phyloP scores from a whole-genome alignment of 2,888 invertebrate genomes.

The Orchesella flavescens region DNA sequence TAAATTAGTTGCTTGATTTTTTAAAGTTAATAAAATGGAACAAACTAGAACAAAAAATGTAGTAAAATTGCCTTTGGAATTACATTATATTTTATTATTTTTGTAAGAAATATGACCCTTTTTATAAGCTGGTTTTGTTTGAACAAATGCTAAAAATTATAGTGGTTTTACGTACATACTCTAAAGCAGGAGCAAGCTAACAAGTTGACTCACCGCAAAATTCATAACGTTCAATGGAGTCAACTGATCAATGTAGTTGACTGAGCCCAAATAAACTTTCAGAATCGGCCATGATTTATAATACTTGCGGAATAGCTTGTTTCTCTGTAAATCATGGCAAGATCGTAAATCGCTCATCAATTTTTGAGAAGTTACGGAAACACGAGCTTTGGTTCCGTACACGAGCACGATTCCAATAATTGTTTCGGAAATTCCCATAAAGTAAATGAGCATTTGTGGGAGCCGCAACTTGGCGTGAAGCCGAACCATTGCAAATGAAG shows the following conservation, averaged over 20 bases:
- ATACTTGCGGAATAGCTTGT: not conserved
- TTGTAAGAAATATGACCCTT: no score
- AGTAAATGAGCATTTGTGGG: slow-evolving; percentile 7
- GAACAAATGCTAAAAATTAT: no score
- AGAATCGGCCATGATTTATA: not conserved
- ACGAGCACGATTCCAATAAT: slow-evolving; percentile 8
- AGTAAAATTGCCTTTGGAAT: no score
- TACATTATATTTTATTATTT: no score
- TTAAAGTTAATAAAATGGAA: no score
- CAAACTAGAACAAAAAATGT: no score
- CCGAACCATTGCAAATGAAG: not conserved
- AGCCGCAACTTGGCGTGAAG: not conserved
- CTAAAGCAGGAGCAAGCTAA: not conserved
- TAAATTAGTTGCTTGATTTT: no score
- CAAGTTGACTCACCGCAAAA: not conserved
- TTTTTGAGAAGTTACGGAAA: not conserved
- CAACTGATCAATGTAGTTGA: not conserved
- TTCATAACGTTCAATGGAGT: slow-evolving; percentile 1
- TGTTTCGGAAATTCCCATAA: not conserved
- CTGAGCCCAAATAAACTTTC: slow-evolving; percentile 2
- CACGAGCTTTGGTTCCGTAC: not conserved
- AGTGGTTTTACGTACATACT: no score
- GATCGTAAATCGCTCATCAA: not conserved
- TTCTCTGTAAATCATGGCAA: not conserved
- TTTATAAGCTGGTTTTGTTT: no score